Evolutionary conservation across 2,888 invertebrate species (phyloP).

Genomic region (Heliconius ethilla): DNA sequence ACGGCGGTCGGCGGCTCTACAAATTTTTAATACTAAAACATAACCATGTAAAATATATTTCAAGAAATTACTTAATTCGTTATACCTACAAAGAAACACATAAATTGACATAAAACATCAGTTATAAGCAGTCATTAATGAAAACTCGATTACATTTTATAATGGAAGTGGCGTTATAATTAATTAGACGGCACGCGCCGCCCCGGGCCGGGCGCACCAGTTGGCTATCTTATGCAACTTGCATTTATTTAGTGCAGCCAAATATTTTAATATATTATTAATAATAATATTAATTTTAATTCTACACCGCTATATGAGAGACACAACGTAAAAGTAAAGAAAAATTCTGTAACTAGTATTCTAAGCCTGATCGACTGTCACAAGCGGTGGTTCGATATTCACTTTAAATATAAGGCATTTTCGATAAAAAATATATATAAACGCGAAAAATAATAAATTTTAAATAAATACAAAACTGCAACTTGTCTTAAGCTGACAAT

Average conservation of each 20-base stretch:
- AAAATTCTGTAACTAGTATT: not conserved
- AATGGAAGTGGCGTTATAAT: constrained; percentile 67
- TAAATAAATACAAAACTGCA: too few species aligned
- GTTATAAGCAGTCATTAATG: constrained; percentile 51
- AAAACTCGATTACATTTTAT: constrained; percentile 65
- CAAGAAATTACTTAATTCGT: not conserved
- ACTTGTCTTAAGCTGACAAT: too few species aligned
- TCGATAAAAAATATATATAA: too few species aligned
- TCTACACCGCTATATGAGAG: not conserved
- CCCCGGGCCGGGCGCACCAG: constrained; percentile 57
- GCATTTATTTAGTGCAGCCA: constrained; percentile 7
- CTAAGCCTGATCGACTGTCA: too few species aligned
- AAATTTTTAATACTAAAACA: not conserved
- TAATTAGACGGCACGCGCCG: constrained; percentile 64
- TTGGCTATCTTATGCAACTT: constrained; percentile 29
- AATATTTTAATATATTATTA: not conserved
- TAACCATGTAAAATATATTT: not conserved
- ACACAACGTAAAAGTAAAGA: not conserved
- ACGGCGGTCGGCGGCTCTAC: not conserved
- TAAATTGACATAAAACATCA: constrained; percentile 26
- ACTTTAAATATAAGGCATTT: too few species aligned
- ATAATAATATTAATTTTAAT: too few species aligned
- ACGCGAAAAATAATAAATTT: too few species aligned
- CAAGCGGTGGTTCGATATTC: too few species aligned
- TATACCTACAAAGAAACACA: constrained; percentile 16